Conservation (phyloP, 2,797 vertebrate species). For the Oreortyx pictus region DNA sequence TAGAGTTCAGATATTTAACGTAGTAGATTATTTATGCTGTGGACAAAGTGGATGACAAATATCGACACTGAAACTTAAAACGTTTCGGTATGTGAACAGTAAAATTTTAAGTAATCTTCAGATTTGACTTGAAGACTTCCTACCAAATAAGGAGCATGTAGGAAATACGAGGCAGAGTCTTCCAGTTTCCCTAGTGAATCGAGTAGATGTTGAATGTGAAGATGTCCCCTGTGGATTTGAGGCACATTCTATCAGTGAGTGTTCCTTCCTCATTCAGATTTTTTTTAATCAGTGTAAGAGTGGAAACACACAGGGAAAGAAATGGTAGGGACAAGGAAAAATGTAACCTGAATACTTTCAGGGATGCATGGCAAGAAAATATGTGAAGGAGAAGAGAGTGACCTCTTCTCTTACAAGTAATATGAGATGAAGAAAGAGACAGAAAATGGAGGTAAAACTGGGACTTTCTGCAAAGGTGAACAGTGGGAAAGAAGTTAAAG, state of each 20-base stretch:
- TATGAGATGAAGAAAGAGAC: neutral
- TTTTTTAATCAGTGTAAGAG: neutral
- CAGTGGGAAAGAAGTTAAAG: neutral
- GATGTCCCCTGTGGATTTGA: neutral
- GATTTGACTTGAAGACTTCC: neutral
- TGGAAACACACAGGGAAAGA: neutral
- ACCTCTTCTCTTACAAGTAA: neutral
- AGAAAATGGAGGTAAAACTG: neutral
- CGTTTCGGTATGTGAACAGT: neutral
- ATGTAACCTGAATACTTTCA: neutral
- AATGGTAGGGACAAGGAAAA: neutral
- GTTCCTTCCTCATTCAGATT: neutral
- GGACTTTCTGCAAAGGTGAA: neutral
- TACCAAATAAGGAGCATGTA: neutral
- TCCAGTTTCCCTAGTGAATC: neutral
- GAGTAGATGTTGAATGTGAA: neutral
- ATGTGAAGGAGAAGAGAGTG: neutral
- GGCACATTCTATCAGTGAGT: neutral
- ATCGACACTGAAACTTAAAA: neutral
- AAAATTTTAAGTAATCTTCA: neutral
- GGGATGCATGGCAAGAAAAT: neutral
- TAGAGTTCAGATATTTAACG: neutral
- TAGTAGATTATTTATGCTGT: neutral
- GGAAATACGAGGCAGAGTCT: neutral
- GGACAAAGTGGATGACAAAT: neutral